phyloP scores from a whole-genome alignment of 2,888 invertebrate species.

The Volucella inanis region DNA sequence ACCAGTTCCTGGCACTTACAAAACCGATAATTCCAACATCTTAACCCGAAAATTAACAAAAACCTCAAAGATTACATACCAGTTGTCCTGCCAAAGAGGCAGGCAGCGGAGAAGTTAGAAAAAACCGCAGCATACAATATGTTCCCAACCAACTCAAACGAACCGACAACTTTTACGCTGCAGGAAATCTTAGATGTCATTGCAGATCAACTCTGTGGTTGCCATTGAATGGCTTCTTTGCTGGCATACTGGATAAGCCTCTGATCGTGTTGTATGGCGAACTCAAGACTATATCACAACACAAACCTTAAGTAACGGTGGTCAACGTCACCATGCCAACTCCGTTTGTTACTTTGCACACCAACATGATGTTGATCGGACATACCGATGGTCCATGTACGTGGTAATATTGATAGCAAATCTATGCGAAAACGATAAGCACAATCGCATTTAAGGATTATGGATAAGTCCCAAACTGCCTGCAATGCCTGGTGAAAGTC shows the following conservation, averaged over 20 bases:
- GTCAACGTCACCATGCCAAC: conserved; percentile 89
- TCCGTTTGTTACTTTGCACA: conserved; percentile 93
- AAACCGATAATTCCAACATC: conserved; percentile 77
- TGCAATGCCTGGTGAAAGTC: conserved; percentile 85
- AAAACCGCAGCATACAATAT: conserved; percentile 88
- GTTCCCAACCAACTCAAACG: conserved; percentile 89
- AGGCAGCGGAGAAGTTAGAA: conserved; percentile 87
- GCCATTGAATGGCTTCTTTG: conserved; percentile 94
- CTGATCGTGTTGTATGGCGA: conserved; percentile 91
- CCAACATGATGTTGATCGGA: conserved; percentile 94
- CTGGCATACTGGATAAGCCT: conserved; percentile 88
- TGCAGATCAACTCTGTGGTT: conserved; percentile 96
- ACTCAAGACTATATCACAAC: conserved; percentile 85
- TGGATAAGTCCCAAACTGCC: conserved; percentile 95
- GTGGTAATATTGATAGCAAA: conserved; percentile 96
- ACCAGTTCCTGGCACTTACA: conserved; percentile 62
- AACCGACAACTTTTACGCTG: conserved; percentile 88
- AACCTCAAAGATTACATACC: conserved; percentile 83
- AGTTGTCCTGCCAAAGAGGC: conserved; percentile 85
- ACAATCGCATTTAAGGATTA: conserved; percentile 95
- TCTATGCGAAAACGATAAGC: conserved; percentile 95
- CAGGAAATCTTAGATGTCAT: conserved; percentile 90
- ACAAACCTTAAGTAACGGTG: conserved; percentile 87
- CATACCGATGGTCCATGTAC: conserved; percentile 92
- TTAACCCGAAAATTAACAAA: conserved; percentile 80